Conservation (phyloP, 2,113 vertebrate genomes). For the Orientallactaga bullata region DNA sequence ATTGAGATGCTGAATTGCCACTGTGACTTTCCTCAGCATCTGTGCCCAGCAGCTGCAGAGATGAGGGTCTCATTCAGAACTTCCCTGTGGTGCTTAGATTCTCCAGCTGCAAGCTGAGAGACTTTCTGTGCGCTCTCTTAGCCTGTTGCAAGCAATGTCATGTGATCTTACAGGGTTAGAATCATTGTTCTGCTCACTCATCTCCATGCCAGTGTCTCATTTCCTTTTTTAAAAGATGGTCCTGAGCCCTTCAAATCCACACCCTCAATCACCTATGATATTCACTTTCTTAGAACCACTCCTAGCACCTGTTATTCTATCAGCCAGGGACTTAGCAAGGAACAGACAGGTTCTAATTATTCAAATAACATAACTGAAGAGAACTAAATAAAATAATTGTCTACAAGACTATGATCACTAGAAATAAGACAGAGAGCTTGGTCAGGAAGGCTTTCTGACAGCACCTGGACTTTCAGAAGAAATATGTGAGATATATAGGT, state of each 20-base stretch:
- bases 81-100: background rate
- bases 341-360: background rate
- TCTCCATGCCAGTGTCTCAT: background rate
- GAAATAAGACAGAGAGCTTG: background rate
- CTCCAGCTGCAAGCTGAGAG: background rate
- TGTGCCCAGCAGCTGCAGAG: background rate
- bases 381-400: background rate
- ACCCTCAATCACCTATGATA: background rate
- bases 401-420: background rate
- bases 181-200: background rate
- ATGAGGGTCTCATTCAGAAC: background rate
- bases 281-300: background rate
- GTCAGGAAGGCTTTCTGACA: background rate
- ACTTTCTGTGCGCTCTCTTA: background rate
- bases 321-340: background rate
- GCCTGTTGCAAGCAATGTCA: background rate
- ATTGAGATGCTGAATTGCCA: background rate
- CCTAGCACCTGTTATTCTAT: background rate
- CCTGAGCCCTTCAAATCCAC: background rate
- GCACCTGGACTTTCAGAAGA: background rate
- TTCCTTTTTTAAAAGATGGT: background rate
- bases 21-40: background rate
- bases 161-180: background rate
- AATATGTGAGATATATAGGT: background rate
- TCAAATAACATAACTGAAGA: background rate